phyloP scores from a whole-genome alignment of 1,140 invertebrate species.

The Drosophila sulfurigaster region DNA sequence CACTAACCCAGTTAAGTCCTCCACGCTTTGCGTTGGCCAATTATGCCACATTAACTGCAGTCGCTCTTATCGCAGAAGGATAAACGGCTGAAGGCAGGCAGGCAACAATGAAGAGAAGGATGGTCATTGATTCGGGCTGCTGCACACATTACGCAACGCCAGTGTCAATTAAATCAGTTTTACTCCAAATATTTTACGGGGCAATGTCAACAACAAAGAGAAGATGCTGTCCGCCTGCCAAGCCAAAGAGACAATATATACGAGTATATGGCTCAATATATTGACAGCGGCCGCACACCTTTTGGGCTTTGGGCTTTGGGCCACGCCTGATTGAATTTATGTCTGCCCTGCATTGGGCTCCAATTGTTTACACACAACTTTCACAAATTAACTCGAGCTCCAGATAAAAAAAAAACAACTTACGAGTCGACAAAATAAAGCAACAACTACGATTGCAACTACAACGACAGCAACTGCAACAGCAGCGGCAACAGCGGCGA shows the following conservation, averaged over 20 bases:
- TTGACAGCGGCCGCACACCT: conserved; percentile 62
- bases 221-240: conserved; percentile 11
- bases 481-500: conserved; percentile 8
- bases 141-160: conserved; percentile 76
- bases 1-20: conserved; percentile 77
- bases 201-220: conserved; percentile 67
- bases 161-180: conserved; percentile 83
- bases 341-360: conserved; percentile 52
- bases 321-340: conserved; percentile 83
- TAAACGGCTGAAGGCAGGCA: conserved; percentile 1
- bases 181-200: conserved; percentile 79
- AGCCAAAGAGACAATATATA: not conserved
- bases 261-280: conserved; percentile 60
- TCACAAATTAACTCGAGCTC: conserved; percentile 75
- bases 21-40: conserved; percentile 60
- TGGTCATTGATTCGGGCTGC: conserved; percentile 21
- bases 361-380: conserved; percentile 82
- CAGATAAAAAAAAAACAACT: conserved; percentile 40
- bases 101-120: conserved; percentile 24
- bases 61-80: conserved; percentile 62
- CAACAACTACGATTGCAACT: conserved; percentile 6
- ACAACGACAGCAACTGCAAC: not conserved
- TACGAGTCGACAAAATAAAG: conserved; percentile 44
- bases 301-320: conserved; percentile 43
- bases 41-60: conserved; percentile 76